Base-by-base conservation (phyloP, 2,888 invertebrate species). In the Caenorhabditis sp. region DNA sequence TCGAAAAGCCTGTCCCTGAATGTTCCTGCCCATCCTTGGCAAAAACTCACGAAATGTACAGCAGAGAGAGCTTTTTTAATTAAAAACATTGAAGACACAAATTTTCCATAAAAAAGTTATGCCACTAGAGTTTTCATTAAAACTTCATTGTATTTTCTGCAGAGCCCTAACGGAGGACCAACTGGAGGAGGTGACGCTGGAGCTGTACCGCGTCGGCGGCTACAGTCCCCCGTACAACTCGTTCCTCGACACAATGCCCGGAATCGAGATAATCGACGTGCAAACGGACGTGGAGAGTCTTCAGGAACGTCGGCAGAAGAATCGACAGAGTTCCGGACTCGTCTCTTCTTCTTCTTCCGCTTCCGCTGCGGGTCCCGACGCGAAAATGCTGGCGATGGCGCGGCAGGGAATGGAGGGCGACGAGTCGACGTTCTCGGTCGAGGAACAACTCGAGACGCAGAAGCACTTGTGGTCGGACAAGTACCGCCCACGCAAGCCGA, bases 401-500 rank as follows among this genome's bases (percentile, higher is more conserved):
- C 91, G 93, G 35, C 94, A 94, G 88, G 95, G 94, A 17, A 94
- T 94, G 93, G 92, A 92, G 41, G 92, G 92, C 43, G 96, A 95
- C 87, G 96, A 96, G 90, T 95, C 81, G 24, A 83, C 74, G 45
- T 88, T 89, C 79, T 73, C 83, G 4, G 87, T 48, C 94, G 97
- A 92, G 93, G 94, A 89, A 72, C 92, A 77, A 11, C 39, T 82
- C 3, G 81, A 78, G 52, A 55, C 73, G 0, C 80, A 82, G 90
- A 93, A 95, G 9, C 95, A 95, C 88, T 91, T 95, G 27, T 98
- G 98, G 95, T 95, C 96, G 0, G 98, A 99, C 90, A 99, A 98
- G 91, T 99, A 98, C 90, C 91, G 98, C 11, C 99, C 99, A 0
- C 91, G 98, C 50, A 99, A 99, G 89, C 99, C 99, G 0, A 91